phyloP scores from a whole-genome alignment of 2,797 vertebrate species.

The Muscicapa comitata region DNA sequence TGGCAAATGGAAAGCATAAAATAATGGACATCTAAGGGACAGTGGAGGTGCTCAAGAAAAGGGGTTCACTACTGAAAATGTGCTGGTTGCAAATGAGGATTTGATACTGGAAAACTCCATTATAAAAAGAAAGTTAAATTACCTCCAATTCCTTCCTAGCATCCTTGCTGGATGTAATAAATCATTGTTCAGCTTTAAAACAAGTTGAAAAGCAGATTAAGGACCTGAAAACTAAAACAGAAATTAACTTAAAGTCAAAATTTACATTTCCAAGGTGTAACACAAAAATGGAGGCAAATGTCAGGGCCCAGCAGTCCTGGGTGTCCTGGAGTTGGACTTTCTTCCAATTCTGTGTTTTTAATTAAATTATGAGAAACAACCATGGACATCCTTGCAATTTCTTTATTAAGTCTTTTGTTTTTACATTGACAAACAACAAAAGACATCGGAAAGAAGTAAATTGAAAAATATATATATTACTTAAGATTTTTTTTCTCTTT shows the following conservation, averaged over 20 bases:
- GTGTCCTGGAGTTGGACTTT: not conserved
- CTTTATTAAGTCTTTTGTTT: not conserved
- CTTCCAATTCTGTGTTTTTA: not conserved
- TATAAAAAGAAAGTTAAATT: not conserved
- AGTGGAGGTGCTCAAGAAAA: not conserved
- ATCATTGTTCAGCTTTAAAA: not conserved
- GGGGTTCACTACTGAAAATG: not conserved
- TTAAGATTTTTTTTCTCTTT: conserved; percentile 23
- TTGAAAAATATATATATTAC: not conserved
- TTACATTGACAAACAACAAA: not conserved
- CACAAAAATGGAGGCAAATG: not conserved
- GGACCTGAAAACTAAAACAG: not conserved
- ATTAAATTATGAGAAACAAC: not conserved
- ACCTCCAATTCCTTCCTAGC: not conserved
- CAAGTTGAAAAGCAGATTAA: not conserved
- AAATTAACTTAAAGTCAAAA: not conserved
- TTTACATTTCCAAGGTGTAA: not conserved
- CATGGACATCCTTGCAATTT: not conserved
- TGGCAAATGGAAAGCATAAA: conserved; percentile 6
- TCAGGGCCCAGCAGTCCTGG: not conserved
- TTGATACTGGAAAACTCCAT: not conserved
- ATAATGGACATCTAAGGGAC: not conserved
- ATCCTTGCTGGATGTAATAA: not conserved
- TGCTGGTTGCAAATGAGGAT: not conserved
- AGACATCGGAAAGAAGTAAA: not conserved